Evolutionary conservation across 2,888 invertebrate species (phyloP), one percentile per base, ranked within the genome.

Genomic region (Ennomos quercinarius): DNA sequence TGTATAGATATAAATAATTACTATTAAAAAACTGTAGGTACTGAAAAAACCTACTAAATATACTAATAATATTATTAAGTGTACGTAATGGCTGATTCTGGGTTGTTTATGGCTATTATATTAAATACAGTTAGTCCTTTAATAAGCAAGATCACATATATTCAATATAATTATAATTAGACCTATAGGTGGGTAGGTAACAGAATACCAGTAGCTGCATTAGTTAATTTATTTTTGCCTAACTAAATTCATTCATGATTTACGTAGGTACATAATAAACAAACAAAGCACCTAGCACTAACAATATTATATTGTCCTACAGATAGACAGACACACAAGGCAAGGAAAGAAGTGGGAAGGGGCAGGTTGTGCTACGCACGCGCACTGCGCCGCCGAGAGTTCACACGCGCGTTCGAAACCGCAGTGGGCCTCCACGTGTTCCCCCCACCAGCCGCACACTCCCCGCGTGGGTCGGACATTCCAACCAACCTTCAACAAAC

Each of bases 341-440:
- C 74, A 78, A 71, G 75, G 70, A 78, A 78, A 76, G 80, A 80
- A 77, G 80, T 76, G 80, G 81, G 75, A 78, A 76, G 79, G 75
- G 51, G 74, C 78, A 74, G 78, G 78, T 74, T 76, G 75, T 77
- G 76, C 80, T 85, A 89, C 91, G 89, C 91, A 89, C 81, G 90
- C 90, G 91, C 88, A 82, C 80, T 87, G 84, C 77, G 79, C 77
- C 77, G 78, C 74, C 73, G 78, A 81, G 87, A 89, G 89, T 89
- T 89, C 89, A 89, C 90, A 91, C 91, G 87, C 83, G 86, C 84
- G 73, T 68, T 60, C 83, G 89, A 92, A 90, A 89, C 93, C 93
- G 82, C 85, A 84, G 94, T 94, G 82, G 80, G 93, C 94, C 94
- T 93, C 94, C 88, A 88, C 92, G 93, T 93, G 90, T 69, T 68